Evolutionary conservation across 2,113 vertebrate genomes (phyloP).

Genomic region (Hyla sarda): DNA sequence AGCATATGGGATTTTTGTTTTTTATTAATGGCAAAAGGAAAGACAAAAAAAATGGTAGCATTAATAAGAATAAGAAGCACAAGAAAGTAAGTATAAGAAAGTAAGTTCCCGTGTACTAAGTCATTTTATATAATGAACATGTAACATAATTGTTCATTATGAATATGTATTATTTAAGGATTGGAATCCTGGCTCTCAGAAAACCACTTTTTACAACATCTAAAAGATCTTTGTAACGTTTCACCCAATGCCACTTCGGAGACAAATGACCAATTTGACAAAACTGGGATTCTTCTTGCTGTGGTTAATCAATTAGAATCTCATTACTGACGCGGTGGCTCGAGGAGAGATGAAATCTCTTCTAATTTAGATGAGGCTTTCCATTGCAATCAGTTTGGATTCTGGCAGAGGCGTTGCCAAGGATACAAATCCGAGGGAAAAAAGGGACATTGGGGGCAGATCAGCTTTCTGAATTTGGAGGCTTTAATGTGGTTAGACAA

Average conservation of each 20-base stretch:
- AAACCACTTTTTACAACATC: constrained; percentile 22
- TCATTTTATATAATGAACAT: constrained; percentile 11
- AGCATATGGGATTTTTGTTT: background rate
- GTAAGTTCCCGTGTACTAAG: background rate
- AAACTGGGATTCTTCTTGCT: constrained; percentile 59
- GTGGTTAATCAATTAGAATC: constrained; percentile 61
- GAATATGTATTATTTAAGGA: background rate
- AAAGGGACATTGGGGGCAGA: constrained; percentile 56
- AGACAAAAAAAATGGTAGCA: background rate
- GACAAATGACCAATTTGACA: constrained; percentile 59
- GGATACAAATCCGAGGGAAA: constrained; percentile 56
- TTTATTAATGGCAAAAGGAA: constrained; percentile 25
- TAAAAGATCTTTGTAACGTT: constrained; percentile 38
- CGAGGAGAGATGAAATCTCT: constrained; percentile 60
- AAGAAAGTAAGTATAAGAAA: background rate
- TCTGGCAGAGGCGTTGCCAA: constrained; percentile 59
- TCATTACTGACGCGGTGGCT: constrained; percentile 59
- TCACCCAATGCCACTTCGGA: constrained; percentile 21
- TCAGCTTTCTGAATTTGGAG: constrained; percentile 58
- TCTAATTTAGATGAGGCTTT: constrained; percentile 60
- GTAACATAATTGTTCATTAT: background rate
- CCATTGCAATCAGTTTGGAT: constrained; percentile 59
- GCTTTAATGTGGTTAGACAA: constrained; percentile 58
- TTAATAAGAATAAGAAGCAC: background rate
- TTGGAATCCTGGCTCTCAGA: background rate